Evolutionary conservation across 2,113 vertebrate genomes (phyloP).

Genomic region (Scolopax mira): DNA sequence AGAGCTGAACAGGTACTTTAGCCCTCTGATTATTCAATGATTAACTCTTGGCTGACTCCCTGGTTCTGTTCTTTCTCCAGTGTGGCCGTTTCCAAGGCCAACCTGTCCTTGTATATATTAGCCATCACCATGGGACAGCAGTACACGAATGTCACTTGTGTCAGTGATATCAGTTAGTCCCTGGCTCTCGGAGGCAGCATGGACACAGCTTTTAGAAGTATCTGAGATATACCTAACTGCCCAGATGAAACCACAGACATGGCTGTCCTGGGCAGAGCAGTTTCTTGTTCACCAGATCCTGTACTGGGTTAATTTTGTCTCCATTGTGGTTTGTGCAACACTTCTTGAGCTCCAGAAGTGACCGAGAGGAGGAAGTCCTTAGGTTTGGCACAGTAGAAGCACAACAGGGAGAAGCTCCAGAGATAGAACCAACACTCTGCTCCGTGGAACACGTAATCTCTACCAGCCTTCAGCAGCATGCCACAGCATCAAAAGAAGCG

Average conservation of each 20-base stretch:
- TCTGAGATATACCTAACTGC: not conserved
- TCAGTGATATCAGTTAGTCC: not conserved
- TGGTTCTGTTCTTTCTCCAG: not conserved
- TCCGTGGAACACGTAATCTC: fast-evolving
- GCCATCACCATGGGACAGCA: not conserved
- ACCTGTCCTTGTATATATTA: not conserved
- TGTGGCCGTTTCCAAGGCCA: not conserved
- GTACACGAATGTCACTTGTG: not conserved
- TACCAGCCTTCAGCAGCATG: not conserved
- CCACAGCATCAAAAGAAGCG: too few species aligned
- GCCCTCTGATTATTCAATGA: not conserved
- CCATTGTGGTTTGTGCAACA: not conserved
- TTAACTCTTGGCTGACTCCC: not conserved
- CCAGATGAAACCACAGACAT: not conserved
- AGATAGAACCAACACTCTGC: not conserved
- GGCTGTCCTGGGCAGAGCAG: not conserved
- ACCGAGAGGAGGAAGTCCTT: not conserved
- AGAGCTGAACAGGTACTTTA: not conserved
- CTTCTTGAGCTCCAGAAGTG: not conserved
- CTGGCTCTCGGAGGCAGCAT: not conserved
- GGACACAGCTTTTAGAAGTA: not conserved
- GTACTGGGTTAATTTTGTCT: not conserved
- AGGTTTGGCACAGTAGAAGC: not conserved
- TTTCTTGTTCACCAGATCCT: not conserved
- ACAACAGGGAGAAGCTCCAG: fast-evolving